These are phyloP conservation scores for Anser cygnoides DNA, from an alignment of 2,113 vertebrate species.

Conservation along the genomic window DNA sequence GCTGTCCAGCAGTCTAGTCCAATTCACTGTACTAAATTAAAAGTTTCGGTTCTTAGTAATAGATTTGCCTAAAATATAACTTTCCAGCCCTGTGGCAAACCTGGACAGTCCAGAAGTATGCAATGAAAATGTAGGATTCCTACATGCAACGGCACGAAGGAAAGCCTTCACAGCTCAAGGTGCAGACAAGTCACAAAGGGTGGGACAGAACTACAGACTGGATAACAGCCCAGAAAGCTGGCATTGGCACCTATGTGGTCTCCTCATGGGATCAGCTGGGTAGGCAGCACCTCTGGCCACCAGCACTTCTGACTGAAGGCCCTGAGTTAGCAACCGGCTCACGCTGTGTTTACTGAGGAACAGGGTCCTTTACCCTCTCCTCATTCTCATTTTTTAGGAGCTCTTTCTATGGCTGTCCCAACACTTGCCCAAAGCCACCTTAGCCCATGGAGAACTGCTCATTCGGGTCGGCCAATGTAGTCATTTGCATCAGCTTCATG, in stretches of 20 bases:
- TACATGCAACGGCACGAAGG: not conserved
- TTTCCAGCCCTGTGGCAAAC: not conserved
- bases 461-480: not conserved
- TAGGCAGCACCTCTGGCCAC: not conserved
- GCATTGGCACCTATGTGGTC: not conserved
- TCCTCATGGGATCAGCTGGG: not conserved
- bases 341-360: not conserved
- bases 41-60: not conserved
- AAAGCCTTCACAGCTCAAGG: not conserved
- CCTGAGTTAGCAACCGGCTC: not conserved
- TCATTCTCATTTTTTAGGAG: not conserved
- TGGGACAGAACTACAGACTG: not conserved
- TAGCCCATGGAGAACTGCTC: not conserved
- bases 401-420: not conserved
- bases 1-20: not conserved
- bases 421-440: not conserved
- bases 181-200: not conserved
- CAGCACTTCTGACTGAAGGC: not conserved
- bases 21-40: not conserved
- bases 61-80: not conserved
- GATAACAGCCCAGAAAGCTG: not conserved
- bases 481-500: not conserved
- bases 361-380: not conserved
- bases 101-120: conserved; percentile 2
- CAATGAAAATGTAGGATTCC: not conserved